phyloP scores from a whole-genome alignment of 2,113 vertebrate species.

The Martes martes region DNA sequence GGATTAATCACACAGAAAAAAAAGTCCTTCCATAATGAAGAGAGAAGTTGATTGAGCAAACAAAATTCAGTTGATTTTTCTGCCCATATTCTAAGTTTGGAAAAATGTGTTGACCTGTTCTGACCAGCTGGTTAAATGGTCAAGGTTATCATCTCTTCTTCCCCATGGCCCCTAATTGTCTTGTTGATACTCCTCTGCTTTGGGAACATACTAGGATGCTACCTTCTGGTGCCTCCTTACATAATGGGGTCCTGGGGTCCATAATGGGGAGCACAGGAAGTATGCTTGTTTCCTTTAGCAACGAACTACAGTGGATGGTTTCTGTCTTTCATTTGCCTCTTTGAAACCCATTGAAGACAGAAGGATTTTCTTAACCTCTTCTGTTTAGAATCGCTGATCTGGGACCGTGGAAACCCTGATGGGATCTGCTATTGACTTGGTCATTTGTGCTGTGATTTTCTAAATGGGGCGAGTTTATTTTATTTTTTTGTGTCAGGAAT shows the following conservation, averaged over 20 bases:
- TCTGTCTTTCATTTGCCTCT: not conserved
- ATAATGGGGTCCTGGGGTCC: not conserved
- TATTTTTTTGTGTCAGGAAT: not conserved
- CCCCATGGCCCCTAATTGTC: fast-evolving
- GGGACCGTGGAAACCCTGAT: not conserved
- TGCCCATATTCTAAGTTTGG: not conserved
- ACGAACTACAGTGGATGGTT: not conserved
- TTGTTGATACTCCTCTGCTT: not conserved
- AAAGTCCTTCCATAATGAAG: not conserved
- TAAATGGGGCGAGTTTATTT: not conserved
- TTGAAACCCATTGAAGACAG: not conserved
- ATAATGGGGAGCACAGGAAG: not conserved
- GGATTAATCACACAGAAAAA: not conserved
- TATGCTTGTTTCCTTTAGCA: not conserved
- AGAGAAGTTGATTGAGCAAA: not conserved
- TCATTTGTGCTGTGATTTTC: not conserved
- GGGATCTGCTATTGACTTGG: not conserved
- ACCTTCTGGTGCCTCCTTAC: not conserved
- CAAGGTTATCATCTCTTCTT: not conserved
- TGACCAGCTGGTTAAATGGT: not conserved
- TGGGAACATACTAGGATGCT: too few relatives aligned
- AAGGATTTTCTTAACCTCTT: not conserved
- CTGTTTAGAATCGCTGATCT: not conserved
- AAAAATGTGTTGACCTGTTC: not conserved
- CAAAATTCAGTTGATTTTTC: not conserved